Conservation (phyloP, 2,888 invertebrate genomes). For the Nebria brevicollis region DNA sequence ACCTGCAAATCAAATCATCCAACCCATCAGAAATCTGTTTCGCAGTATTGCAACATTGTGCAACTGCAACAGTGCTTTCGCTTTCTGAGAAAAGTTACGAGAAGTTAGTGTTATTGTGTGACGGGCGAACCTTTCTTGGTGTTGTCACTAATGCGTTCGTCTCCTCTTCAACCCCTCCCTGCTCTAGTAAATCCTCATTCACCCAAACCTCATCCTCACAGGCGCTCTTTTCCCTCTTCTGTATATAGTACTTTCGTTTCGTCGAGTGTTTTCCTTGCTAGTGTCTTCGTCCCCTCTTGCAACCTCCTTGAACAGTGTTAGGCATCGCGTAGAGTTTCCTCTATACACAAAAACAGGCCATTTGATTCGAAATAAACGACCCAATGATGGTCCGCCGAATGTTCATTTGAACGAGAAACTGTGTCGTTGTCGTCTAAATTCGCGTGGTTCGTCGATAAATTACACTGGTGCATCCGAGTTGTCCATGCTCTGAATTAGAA, state of each 20-base stretch:
- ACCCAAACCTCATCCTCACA: not conserved
- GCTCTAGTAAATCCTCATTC: not conserved
- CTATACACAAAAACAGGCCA: conserved; percentile 53
- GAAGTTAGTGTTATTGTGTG: conserved; percentile 49
- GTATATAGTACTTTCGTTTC: not conserved
- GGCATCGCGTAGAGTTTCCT: not conserved
- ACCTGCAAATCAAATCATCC: conserved; percentile 41
- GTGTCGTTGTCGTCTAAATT: conserved; percentile 36
- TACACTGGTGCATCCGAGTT: conserved; percentile 40
- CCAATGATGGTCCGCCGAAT: conserved; percentile 58
- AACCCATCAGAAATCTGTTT: conserved; percentile 36
- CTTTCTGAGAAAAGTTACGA: conserved; percentile 34
- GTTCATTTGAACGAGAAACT: conserved; percentile 55
- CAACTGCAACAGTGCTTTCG: conserved; percentile 15
- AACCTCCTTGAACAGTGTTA: not conserved
- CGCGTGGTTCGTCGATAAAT: conserved; percentile 29
- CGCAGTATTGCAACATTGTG: conserved; percentile 30
- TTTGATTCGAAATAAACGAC: conserved; percentile 57
- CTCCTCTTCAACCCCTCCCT: not conserved
- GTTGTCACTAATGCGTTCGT: conserved; percentile 39
- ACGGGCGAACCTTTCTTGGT: conserved; percentile 26
- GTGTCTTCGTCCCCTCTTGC: not conserved
- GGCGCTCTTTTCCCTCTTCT: conserved; percentile 21
- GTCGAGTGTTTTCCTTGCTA: conserved; percentile 23
- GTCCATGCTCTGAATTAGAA: conserved; percentile 37